Evolutionary conservation across 2,113 vertebrate genomes (phyloP), one percentile per base, ranked within the genome.

Genomic region (Dascyllus trimaculatus): DNA sequence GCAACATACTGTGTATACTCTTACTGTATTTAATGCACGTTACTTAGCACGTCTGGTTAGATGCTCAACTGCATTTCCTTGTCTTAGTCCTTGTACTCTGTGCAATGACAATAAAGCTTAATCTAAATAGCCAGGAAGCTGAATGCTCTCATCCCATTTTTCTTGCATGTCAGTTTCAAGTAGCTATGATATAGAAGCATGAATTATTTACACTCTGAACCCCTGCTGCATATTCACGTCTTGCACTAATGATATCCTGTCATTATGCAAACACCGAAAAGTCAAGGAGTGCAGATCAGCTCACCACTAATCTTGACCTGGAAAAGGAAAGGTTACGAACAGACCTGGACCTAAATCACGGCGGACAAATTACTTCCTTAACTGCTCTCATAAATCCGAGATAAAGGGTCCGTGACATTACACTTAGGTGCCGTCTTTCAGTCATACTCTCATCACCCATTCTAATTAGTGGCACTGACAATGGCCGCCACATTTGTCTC

Each of bases 381-480:
- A 85, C 86, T 53, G 5, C 53, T 45, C 56, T 79, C 76, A 79
- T 78, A 63, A 84, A 87, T 85, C 78, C 51, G 60, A 68, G 61
- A 67, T 64, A 63, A 80, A 52, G 45, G 48, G 54, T 77, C 71
- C 32, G 18, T 63, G 62, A 80, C 70, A 80, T 75, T 62, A 78
- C 48, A 60, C 67, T 38, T 2, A 75, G 70, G 43, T 24, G 49
- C 57, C 29, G 57, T 71, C 66, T 73, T 69, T 68, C 29, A 70
- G 26, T 81, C 59, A 82, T 57, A 70, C 24, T 61, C 67, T 69
- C 60, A 35, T 71, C 78, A 72, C 21, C 56, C 24, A 53, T 63
- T 76, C 52, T 67, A 86, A 88, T 89, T 88, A 88, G 69, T 58
- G 49, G 48, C 54, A 40, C 78, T 73, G 81, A 87, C 74, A 83